Evolutionary conservation across 64 coral and sea anemone genomes (phyloP).

Genomic region (Porites lutea): DNA sequence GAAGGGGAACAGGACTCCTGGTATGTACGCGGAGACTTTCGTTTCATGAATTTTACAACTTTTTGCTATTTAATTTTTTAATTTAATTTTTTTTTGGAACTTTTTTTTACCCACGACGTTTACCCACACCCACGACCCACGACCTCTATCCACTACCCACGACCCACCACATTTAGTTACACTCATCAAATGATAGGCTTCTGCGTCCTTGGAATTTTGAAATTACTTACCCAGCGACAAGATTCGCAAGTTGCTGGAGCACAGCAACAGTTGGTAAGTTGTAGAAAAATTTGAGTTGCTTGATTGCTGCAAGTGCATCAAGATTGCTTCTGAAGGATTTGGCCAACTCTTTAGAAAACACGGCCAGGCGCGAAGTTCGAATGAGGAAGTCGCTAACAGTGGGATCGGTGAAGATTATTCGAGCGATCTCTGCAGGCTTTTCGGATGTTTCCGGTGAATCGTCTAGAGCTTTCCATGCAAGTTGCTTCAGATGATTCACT

Average conservation of each 20-base stretch:
- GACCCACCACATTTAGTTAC: too few relatives aligned
- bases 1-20: too few relatives aligned
- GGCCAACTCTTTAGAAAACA: slow-evolving; percentile 66
- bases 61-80: too few relatives aligned
- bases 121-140: too few relatives aligned
- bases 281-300: slow-evolving; percentile 70
- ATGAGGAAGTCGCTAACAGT: slow-evolving; percentile 67
- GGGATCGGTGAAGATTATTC: slow-evolving; percentile 50
- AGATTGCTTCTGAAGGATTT: slow-evolving; percentile 64
- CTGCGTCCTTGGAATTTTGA: too few relatives aligned
- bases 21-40: too few relatives aligned
- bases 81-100: too few relatives aligned
- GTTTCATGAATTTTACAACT: too few relatives aligned
- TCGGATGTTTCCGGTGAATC: neutral
- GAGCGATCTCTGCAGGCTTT: slow-evolving; percentile 30
- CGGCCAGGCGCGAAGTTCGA: slow-evolving; percentile 38
- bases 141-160: too few relatives aligned
- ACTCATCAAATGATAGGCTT: too few relatives aligned
- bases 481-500: slow-evolving; percentile 25
- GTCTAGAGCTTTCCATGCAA: slow-evolving; percentile 33
- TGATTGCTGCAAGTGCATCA: slow-evolving; percentile 46
- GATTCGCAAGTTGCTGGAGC: slow-evolving; percentile 32
- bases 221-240: slow-evolving; percentile 29
- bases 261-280: slow-evolving; percentile 51
- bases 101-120: too few relatives aligned